These are phyloP conservation scores for Bombus huntii DNA, from an alignment of 1,140 invertebrate species.

Conservation along the genomic window DNA sequence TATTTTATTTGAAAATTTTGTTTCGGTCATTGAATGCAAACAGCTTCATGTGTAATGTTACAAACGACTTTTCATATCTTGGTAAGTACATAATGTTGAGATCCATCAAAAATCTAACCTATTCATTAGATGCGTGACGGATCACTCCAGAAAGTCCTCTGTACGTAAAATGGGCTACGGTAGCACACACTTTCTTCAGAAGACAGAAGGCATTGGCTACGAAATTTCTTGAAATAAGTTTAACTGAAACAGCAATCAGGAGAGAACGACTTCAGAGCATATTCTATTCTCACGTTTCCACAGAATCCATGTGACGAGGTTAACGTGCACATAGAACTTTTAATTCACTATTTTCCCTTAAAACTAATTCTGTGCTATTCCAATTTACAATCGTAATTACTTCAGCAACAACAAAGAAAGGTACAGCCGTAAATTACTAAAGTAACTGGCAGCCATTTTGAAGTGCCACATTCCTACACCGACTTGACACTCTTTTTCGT, in stretches of 20 bases:
- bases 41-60: constrained; percentile 16
- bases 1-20: constrained; percentile 1
- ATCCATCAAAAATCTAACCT: constrained; percentile 53
- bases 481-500: constrained; percentile 80
- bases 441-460: constrained; percentile 84
- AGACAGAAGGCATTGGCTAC: constrained; percentile 25
- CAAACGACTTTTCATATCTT: constrained; percentile 13
- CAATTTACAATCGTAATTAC: constrained; percentile 70
- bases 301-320: constrained; percentile 43
- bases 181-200: constrained; percentile 37
- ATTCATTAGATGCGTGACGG: constrained; percentile 43
- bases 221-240: constrained; percentile 61
- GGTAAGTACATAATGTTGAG: constrained; percentile 19
- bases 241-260: constrained; percentile 62
- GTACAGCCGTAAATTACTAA: constrained; percentile 83
- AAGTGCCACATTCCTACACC: constrained; percentile 83
- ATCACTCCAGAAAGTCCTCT: constrained; percentile 22
- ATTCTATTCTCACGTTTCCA: constrained; percentile 69
- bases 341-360: constrained; percentile 59
- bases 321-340: constrained; percentile 55
- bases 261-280: constrained; percentile 71
- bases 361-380: constrained; percentile 55
- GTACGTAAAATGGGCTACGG: constrained; percentile 13
- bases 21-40: not conserved
- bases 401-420: constrained; percentile 81